These are phyloP conservation scores for Chironomus striatipennis DNA, from an alignment of 1,140 invertebrate species.

Conservation along the genomic window DNA sequence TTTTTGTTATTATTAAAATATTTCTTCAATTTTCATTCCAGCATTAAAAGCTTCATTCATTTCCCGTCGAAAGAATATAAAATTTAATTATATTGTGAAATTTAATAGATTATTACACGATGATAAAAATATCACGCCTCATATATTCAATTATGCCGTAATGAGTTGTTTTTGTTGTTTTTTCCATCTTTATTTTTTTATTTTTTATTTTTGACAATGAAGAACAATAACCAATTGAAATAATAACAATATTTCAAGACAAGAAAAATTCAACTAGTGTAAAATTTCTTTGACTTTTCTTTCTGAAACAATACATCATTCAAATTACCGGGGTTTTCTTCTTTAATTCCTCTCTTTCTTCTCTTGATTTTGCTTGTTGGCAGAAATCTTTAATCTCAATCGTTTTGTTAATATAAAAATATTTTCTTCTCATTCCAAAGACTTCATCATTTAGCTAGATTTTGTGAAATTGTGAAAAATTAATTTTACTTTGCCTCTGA, in stretches of 20 bases:
- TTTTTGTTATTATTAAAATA: neutral
- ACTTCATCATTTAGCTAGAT: too few relatives aligned
- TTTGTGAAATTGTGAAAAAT: too few relatives aligned
- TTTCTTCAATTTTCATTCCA: neutral
- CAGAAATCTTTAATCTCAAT: too few relatives aligned
- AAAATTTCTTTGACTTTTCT: conserved; percentile 23
- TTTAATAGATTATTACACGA: neutral
- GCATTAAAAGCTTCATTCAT: conserved; percentile 13
- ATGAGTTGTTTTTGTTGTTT: conserved; percentile 15
- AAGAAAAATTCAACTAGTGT: neutral
- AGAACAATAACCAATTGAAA: conserved; percentile 23
- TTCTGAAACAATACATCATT: conserved; percentile 24
- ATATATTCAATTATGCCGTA: conserved; percentile 23
- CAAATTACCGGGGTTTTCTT: conserved; percentile 16
- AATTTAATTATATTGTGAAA: conserved; percentile 18
- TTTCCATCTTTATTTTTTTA: neutral
- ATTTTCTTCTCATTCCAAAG: too few relatives aligned
- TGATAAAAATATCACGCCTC: conserved; percentile 21
- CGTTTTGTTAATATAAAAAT: too few relatives aligned
- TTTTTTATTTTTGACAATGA: neutral
- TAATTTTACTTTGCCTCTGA: too few relatives aligned
- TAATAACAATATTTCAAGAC: conserved; percentile 7
- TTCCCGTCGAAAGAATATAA: conserved; percentile 9
- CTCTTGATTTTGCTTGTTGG: neutral
- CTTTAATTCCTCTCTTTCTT: conserved; percentile 4